Evolutionary conservation across 2,888 invertebrate species (phyloP), one percentile per base, ranked within the genome.

Genomic region (Balanococcus diminutus): DNA sequence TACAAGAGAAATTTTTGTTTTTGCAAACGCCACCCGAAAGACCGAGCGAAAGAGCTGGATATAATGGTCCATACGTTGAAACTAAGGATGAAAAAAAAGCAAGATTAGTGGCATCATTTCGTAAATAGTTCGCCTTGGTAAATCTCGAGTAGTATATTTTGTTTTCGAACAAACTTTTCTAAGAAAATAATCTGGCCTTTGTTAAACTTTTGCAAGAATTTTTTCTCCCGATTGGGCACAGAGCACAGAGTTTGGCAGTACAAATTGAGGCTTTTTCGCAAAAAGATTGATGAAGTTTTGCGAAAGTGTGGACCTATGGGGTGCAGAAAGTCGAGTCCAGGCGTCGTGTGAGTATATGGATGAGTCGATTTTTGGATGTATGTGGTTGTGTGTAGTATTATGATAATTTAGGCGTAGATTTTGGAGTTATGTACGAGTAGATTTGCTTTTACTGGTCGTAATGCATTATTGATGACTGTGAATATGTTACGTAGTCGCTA

Each of bases 171-270:
- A 56, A 56, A 72, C 19, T 19, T 72, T 72, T 11, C 22, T 31
- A 72, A 72, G 72, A 72, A 72, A 72, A 72, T 72, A 72, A 72
- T 72, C 72, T 72, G 28, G 11, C 72, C 28, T 72, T 72, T 72
- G 72, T 72, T 72, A 72, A 72, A 72, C 28, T 72, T 72, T 72
- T 72, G 28, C 72, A 11, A 11, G 31, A 28, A 72, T 28, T 72
- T 72, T 31, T 72, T 31, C 72, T 31, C 14, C 28, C 72, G 31
- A 72, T 72, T 31, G 28, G 72, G 72, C 16, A 72, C 31, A n/a
- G 22, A 42, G 14, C 31, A n/a, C 61, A 42, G 14, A 42, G 42
- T 72, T 72, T 31, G 72, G 42, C 42, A 16, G 14, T 31, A 56
- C 72, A 72, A 72, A 31, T 72, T 72, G 72, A 22, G 19, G 56